A percentile compares a stretch with the other conserved stretches of the same genome.
Evolutionary conservation across 1,140 invertebrate species (phyloP).

Genomic region (Apis mellifera): Amel_HAv3.1 CM009936.2:6767001-6767500

Average conservation of each 20-base stretch:
- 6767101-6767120: too few species aligned
- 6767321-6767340: neutral
- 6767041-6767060: neutral
- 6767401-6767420: neutral
- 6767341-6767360: conserved; percentile 54
- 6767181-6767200: too few species aligned
- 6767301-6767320: neutral
- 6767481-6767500: neutral
- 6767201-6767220: too few species aligned
- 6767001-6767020: neutral
- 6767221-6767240: too few species aligned
- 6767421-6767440: neutral
- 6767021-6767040: neutral
- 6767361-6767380: conserved; percentile 25
- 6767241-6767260: too few species aligned
- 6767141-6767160: too few species aligned
- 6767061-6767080: neutral
- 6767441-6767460: conserved; percentile 36
- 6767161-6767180: too few species aligned
- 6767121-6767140: too few species aligned
- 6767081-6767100: too few species aligned
- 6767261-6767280: too few species aligned
- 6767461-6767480: conserved; percentile 13
- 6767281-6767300: neutral
- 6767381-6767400: conserved; percentile 57